Conservation (phyloP, 2,113 vertebrate genomes). For the Oreochromis niloticus region DNA sequence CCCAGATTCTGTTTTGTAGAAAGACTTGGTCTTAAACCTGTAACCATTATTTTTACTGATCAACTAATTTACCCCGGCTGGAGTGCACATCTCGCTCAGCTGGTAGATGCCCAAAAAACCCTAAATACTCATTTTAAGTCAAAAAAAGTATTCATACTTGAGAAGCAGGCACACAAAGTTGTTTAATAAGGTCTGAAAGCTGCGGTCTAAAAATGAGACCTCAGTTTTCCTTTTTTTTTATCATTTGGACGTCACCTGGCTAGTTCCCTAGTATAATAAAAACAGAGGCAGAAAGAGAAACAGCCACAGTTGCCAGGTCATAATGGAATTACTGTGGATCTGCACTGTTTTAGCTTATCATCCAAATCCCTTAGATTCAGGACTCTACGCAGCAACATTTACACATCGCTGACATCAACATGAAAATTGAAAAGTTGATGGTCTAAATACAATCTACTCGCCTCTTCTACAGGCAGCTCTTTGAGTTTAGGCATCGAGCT, state of each 20-base stretch:
- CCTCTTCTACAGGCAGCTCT: conserved; percentile 96
- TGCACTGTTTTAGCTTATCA: not conserved
- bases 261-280: not conserved
- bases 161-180: not conserved
- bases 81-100: not conserved
- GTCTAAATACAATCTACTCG: conserved; percentile 48
- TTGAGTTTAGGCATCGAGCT: conserved; percentile 95
- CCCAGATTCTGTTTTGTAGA: not conserved
- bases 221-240: not conserved
- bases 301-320: not conserved
- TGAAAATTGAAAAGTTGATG: not conserved
- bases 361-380: not conserved
- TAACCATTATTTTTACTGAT: not conserved
- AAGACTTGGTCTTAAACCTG: not conserved
- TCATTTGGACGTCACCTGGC: not conserved
- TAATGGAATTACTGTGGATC: not conserved
- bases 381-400: not conserved
- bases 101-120: not conserved
- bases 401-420: not conserved
- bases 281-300: not conserved
- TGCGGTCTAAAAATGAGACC: not conserved
- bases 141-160: not conserved
- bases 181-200: not conserved
- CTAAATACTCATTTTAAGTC: not conserved
- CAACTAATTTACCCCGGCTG: not conserved